Evolutionary conservation across 2,797 vertebrate species (phyloP).

Genomic region (Sebastolobus altivelis): DNA sequence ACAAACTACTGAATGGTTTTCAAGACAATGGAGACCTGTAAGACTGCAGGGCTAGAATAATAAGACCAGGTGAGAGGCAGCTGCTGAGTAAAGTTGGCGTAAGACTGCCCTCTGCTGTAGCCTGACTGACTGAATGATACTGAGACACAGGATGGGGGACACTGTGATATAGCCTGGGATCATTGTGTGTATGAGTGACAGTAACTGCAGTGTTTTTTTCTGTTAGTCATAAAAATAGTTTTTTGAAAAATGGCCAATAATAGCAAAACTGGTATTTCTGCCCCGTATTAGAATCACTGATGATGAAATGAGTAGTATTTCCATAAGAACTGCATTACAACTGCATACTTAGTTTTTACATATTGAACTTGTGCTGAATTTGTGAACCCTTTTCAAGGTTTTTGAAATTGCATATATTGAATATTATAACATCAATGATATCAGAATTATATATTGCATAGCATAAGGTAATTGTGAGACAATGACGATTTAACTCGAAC

Average conservation of each 20-base stretch:
- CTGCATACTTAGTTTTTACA: too few relatives aligned
- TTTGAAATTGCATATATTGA: background rate
- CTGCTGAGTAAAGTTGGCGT: conserved; percentile 55
- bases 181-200: background rate
- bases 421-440: background rate
- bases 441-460: background rate
- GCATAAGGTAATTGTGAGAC: background rate
- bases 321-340: background rate
- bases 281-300: too few relatives aligned
- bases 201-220: background rate
- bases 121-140: conserved; percentile 9
- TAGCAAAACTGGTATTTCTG: background rate
- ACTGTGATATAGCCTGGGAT: background rate
- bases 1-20: background rate
- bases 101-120: conserved; percentile 85
- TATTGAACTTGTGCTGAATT: background rate
- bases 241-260: background rate
- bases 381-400: background rate
- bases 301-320: background rate
- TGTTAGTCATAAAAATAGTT: background rate
- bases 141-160: background rate
- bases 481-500: background rate
- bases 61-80: conserved; percentile 19
- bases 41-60: background rate
- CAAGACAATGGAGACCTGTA: conserved; percentile 19